A percentile compares a stretch with the other conserved stretches of the same genome.
Conservation (phyloP, 1,140 invertebrate genomes). For the Drosophila nigrodunni region DNA sequence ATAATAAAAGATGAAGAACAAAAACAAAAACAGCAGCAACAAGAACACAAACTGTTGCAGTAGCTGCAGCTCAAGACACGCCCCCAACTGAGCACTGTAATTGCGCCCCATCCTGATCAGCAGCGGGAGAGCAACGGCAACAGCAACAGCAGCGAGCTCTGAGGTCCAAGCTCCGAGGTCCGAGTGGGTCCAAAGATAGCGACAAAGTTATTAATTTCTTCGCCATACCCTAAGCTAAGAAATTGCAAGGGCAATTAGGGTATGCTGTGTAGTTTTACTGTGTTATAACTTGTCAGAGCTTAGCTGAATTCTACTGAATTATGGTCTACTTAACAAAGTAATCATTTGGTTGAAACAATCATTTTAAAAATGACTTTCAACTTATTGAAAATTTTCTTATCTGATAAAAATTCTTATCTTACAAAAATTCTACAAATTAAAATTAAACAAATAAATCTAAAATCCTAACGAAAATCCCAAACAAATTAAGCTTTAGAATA, state of each 20-base stretch:
- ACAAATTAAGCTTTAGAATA: too few relatives aligned
- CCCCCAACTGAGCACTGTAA: conserved; percentile 55
- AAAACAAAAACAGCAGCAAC: conserved; percentile 3
- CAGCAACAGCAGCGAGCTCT: conserved; percentile 6
- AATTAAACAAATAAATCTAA: too few relatives aligned
- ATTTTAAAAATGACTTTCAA: too few relatives aligned
- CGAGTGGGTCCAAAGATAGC: conserved; percentile 36
- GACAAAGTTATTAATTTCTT: conserved; percentile 56
- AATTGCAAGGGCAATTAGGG: background rate
- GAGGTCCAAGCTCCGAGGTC: background rate
- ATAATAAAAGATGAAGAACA: conserved; percentile 18
- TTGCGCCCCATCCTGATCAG: conserved; percentile 69
- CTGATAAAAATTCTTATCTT: too few relatives aligned
- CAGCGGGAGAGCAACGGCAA: conserved; percentile 41
- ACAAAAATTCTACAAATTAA: too few relatives aligned
- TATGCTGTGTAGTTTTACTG: too few relatives aligned
- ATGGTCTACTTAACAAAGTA: too few relatives aligned
- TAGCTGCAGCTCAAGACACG: conserved; percentile 26
- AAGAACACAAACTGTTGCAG: background rate
- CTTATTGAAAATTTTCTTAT: too few relatives aligned
- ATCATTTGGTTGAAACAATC: too few relatives aligned
- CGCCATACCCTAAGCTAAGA: conserved; percentile 7
- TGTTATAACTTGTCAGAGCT: too few relatives aligned
- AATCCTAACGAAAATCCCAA: too few relatives aligned
- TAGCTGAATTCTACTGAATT: too few relatives aligned